These are phyloP conservation scores for Drosophila navojoa DNA, from an alignment of 1,140 invertebrate genomes.

Conservation along the genomic window DNA sequence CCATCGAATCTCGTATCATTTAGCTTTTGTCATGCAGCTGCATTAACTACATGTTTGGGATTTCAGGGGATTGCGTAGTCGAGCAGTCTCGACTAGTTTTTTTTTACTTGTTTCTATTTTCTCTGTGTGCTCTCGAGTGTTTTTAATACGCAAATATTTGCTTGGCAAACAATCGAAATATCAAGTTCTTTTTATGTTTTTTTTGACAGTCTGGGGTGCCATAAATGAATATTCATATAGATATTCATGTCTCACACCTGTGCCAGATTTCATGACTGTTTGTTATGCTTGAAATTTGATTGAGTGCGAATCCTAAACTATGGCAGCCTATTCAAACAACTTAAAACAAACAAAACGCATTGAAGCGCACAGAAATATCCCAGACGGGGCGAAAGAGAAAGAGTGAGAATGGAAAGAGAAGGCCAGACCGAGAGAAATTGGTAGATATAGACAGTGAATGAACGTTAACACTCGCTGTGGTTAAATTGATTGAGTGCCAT, in stretches of 20 bases:
- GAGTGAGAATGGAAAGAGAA: background rate
- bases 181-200: slow-evolving; percentile 10
- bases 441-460: background rate
- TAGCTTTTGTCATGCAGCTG: no score
- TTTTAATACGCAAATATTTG: slow-evolving; percentile 21
- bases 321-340: slow-evolving; percentile 24
- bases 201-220: background rate
- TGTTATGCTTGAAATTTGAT: slow-evolving; percentile 33
- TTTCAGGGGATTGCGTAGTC: no score
- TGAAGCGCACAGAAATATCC: slow-evolving; percentile 20
- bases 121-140: background rate
- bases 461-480: slow-evolving; percentile 26
- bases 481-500: slow-evolving; percentile 72
- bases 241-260: slow-evolving; percentile 19
- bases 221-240: slow-evolving; percentile 11
- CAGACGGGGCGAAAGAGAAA: no score
- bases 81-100: no score
- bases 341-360: slow-evolving; percentile 34
- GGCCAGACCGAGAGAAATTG: background rate
- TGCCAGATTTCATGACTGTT: background rate
- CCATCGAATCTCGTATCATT: no score
- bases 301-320: slow-evolving; percentile 18
- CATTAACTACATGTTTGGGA: no score
- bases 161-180: slow-evolving; percentile 1
- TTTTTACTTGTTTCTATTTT: no score